Percentiles rank a stretch among this genome's conserved stretches.
Evolutionary conservation across 2,113 vertebrate genomes (phyloP).

Genomic region (Poeciliopsis turrubarensis): DNA sequence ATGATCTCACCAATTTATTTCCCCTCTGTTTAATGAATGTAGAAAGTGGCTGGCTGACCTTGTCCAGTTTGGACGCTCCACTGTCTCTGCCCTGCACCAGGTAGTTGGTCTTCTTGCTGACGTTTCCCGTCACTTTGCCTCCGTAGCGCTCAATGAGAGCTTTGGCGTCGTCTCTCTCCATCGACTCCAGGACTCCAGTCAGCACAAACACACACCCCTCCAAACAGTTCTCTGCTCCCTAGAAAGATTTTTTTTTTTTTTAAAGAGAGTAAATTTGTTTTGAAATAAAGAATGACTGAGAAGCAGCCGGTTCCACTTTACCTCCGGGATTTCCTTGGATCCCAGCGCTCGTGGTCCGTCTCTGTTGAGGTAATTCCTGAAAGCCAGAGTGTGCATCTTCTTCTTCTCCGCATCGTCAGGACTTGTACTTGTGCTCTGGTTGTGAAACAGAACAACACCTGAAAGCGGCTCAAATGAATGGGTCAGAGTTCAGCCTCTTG

Average conservation of each 20-base stretch:
- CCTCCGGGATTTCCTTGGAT: constrained; percentile 93
- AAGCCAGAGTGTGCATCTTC: constrained; percentile 86
- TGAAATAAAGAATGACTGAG: neutral
- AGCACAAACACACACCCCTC: constrained; percentile 94
- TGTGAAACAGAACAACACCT: neutral
- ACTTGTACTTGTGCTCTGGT: constrained; percentile 79
- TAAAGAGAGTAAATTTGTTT: too few relatives aligned
- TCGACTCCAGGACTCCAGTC: constrained; percentile 94
- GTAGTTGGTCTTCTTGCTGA: constrained; percentile 96
- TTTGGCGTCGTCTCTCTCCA: constrained; percentile 94
- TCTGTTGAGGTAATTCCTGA: constrained; percentile 91
- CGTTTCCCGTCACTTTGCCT: constrained; percentile 93
- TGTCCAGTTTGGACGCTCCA: constrained; percentile 90
- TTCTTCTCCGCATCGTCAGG: constrained; percentile 93
- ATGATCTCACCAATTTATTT: too few relatives aligned
- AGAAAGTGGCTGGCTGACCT: constrained; percentile 76
- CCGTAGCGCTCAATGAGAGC: constrained; percentile 93
- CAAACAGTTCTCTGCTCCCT: constrained; percentile 97
- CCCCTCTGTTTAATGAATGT: too few relatives aligned
- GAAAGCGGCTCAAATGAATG: neutral
- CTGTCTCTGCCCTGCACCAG: constrained; percentile 92
- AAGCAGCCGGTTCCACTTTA: constrained; percentile 31
- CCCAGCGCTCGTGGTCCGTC: constrained; percentile 96
- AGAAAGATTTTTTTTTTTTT: constrained; percentile 20
- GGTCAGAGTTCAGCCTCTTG: too few relatives aligned